These are phyloP conservation scores for Drosophila orosa DNA, from an alignment of 1,140 invertebrate genomes.

Conservation along the genomic window DNA sequence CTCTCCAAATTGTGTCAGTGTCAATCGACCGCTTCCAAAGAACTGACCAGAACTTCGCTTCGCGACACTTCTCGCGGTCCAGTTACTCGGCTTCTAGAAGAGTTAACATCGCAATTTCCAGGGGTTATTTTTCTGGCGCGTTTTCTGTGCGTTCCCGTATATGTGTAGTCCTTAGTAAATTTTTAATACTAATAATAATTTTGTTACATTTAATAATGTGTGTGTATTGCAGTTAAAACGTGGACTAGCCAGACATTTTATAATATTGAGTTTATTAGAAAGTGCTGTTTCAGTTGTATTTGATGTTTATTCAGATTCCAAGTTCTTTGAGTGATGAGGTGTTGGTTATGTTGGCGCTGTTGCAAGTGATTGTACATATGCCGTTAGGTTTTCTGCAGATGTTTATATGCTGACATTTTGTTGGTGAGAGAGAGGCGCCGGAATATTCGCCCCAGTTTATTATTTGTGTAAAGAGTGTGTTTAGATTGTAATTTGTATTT, in stretches of 20 bases:
- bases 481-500: slow-evolving; percentile 1
- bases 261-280: not conserved
- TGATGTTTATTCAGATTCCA: not conserved
- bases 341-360: not conserved
- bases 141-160: no score
- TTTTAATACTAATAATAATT: not conserved
- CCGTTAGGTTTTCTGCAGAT: not conserved
- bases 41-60: no score
- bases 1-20: no score
- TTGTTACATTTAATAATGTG: not conserved
- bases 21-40: no score
- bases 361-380: not conserved
- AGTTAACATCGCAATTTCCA: no score
- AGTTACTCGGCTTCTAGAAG: no score
- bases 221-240: not conserved
- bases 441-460: slow-evolving; percentile 8
- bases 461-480: slow-evolving; percentile 1
- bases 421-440: slow-evolving; percentile 2
- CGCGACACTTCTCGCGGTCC: no score
- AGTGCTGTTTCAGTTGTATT: slow-evolving; percentile 6
- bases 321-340: not conserved
- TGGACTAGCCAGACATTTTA: not conserved
- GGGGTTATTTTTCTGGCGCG: no score
- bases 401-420: slow-evolving; percentile 8
- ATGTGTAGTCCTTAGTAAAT: not conserved